Evolutionary conservation across 2,113 vertebrate genomes (phyloP).

Genomic region (Ptilonorhynchus violaceus): DNA sequence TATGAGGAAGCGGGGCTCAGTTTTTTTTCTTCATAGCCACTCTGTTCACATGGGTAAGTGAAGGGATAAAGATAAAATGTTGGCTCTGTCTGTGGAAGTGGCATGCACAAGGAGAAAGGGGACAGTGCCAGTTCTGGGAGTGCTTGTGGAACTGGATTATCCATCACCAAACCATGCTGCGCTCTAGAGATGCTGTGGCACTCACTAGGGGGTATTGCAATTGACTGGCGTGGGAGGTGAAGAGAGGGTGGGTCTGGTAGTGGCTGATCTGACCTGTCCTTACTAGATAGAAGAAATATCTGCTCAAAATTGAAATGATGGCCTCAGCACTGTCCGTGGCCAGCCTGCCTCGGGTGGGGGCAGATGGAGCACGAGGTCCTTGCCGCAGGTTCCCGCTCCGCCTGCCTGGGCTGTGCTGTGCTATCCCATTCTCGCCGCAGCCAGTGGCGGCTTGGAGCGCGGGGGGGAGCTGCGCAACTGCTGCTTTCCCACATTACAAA

Average conservation of each 20-base stretch:
- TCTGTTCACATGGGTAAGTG: background rate
- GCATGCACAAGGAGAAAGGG: background rate
- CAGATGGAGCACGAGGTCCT: background rate
- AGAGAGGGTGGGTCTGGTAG: background rate
- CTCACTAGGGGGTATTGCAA: fast-evolving
- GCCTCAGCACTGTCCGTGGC: background rate
- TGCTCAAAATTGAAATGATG: background rate
- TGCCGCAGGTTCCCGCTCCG: background rate
- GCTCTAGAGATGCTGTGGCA: background rate
- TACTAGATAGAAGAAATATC: no score
- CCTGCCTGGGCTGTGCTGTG: background rate
- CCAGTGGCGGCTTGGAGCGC: background rate
- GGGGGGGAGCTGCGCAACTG: background rate
- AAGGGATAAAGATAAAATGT: background rate
- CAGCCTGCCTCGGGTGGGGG: background rate
- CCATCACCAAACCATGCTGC: fast-evolving
- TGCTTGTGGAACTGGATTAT: background rate
- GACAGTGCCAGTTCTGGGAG: background rate
- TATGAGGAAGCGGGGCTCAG: background rate
- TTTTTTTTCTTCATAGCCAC: background rate
- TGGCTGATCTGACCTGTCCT: background rate
- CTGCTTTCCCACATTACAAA: constrained; percentile 7
- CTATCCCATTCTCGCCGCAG: background rate
- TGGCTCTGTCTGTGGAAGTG: background rate
- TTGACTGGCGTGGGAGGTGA: fast-evolving